A percentile compares a stretch with the other conserved stretches of the same genome.
phyloP scores from a whole-genome alignment of 1,140 invertebrate genomes.

The Musca vetustissima region DNA sequence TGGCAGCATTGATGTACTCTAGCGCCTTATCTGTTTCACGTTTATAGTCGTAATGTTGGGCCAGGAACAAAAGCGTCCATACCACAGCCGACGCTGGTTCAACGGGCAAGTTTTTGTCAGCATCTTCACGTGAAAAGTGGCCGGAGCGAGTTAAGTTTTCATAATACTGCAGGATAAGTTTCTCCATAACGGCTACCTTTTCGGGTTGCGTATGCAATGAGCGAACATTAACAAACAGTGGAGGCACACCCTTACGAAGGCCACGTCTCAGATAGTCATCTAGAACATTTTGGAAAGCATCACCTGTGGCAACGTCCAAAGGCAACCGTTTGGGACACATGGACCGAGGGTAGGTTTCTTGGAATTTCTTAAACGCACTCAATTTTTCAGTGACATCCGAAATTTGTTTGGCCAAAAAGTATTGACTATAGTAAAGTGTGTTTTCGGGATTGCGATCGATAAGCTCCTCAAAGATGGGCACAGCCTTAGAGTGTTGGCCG shows the following conservation, averaged over 20 bases:
- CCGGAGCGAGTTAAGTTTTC: constrained; percentile 75
- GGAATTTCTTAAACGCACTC: constrained; percentile 75
- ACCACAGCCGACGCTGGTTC: constrained; percentile 92
- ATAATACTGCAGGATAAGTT: constrained; percentile 81
- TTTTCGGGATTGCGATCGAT: constrained; percentile 96
- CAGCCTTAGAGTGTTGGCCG: constrained; percentile 71
- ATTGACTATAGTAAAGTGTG: constrained; percentile 84
- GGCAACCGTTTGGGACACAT: constrained; percentile 85
- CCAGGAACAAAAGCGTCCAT: constrained; percentile 95
- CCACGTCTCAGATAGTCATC: constrained; percentile 75
- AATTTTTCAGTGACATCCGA: constrained; percentile 72
- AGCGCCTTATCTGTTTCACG: constrained; percentile 81
- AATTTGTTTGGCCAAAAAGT: constrained; percentile 81
- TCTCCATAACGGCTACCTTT: constrained; percentile 85
- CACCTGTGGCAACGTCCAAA: constrained; percentile 76
- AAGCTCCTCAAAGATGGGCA: constrained; percentile 79
- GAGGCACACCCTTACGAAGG: constrained; percentile 95
- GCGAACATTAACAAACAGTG: constrained; percentile 92
- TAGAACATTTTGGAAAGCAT: constrained; percentile 65
- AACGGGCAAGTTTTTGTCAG: constrained; percentile 63
- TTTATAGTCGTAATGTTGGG: constrained; percentile 94
- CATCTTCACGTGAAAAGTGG: constrained; percentile 73
- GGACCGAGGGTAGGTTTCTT: constrained; percentile 78
- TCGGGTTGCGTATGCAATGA: constrained; percentile 80
- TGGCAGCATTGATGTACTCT: constrained; percentile 86